Percentiles rank a stretch among this genome's conserved stretches.
These are phyloP conservation scores for Liodrosophila aerea DNA, from an alignment of 2,888 invertebrate species.

Conservation along the genomic window DNA sequence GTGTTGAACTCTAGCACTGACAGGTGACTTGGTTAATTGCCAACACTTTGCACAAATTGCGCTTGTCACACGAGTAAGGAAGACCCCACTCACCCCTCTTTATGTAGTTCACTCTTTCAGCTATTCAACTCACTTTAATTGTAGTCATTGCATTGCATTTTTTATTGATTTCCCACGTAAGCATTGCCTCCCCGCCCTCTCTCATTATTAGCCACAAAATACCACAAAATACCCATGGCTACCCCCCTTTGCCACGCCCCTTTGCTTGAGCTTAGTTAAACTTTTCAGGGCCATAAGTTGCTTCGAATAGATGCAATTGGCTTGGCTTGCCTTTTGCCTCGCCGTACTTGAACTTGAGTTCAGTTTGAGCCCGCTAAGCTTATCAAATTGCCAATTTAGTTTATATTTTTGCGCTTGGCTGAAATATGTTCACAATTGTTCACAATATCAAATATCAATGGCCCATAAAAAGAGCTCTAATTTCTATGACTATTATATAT, in stretches of 20 bases:
- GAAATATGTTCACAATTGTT: neutral
- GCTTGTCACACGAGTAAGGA: slow-evolving; percentile 39
- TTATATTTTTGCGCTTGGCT: neutral
- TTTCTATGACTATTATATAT: too few relatives aligned
- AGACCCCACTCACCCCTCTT: too few relatives aligned
- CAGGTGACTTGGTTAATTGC: too few relatives aligned
- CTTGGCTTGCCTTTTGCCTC: neutral
- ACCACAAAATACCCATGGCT: neutral
- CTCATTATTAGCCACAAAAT: neutral
- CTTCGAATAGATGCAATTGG: slow-evolving; percentile 14
- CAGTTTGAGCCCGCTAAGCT: slow-evolving; percentile 7
- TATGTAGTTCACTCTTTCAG: slow-evolving; percentile 1
- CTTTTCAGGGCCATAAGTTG: slow-evolving; percentile 29
- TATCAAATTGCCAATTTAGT: slow-evolving; percentile 16
- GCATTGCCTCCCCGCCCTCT: neutral
- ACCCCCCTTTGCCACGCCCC: neutral
- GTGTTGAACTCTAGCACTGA: too few relatives aligned
- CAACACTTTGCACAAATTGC: slow-evolving; percentile 67
- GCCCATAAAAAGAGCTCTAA: too few relatives aligned
- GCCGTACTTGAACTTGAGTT: slow-evolving; percentile 14
- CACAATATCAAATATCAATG: neutral
- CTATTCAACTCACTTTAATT: slow-evolving; percentile 47
- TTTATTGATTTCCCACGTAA: slow-evolving; percentile 51
- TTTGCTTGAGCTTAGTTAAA: neutral
- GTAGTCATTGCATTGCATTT: slow-evolving; percentile 42